Conservation (phyloP, 2,888 invertebrate genomes). For the Tiphia femorata region DNA sequence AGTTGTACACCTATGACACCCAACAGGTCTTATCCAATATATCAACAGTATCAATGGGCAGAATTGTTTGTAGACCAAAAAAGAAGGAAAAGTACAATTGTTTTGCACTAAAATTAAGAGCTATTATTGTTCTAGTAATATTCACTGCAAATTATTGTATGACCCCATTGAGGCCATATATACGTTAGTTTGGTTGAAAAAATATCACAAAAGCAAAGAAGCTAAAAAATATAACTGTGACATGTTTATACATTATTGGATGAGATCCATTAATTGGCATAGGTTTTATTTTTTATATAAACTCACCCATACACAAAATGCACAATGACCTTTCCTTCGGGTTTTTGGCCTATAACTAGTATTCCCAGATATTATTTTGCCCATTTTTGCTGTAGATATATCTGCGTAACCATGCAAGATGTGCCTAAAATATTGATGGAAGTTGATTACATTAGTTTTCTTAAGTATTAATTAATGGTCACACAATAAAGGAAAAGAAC, state of each 20-base stretch:
- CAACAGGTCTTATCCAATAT: constrained; percentile 31
- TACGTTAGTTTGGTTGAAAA: no score
- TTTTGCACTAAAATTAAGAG: constrained; percentile 20
- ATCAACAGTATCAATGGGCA: constrained; percentile 38
- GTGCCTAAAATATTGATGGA: constrained; percentile 34
- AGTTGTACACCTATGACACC: constrained; percentile 18
- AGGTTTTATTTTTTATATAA: constrained; percentile 33
- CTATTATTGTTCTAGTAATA: no score
- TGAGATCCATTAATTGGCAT: constrained; percentile 28
- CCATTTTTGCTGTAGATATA: constrained; percentile 40
- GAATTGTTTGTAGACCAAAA: constrained; percentile 38
- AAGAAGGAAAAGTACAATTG: constrained; percentile 41
- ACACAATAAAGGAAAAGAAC: no score
- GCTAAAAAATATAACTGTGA: no score
- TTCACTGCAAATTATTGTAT: no score
- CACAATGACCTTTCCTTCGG: constrained; percentile 38
- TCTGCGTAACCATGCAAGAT: constrained; percentile 38
- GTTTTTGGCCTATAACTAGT: constrained; percentile 40
- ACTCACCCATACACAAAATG: constrained; percentile 36
- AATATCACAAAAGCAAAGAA: no score
- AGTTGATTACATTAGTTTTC: constrained; percentile 24
- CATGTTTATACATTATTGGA: constrained; percentile 19
- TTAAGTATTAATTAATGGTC: not conserved
- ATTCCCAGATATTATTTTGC: constrained; percentile 33
- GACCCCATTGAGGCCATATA: no score